phyloP scores from a whole-genome alignment of 2,888 invertebrate species.

The Hydrotaea cyrtoneurina region DNA sequence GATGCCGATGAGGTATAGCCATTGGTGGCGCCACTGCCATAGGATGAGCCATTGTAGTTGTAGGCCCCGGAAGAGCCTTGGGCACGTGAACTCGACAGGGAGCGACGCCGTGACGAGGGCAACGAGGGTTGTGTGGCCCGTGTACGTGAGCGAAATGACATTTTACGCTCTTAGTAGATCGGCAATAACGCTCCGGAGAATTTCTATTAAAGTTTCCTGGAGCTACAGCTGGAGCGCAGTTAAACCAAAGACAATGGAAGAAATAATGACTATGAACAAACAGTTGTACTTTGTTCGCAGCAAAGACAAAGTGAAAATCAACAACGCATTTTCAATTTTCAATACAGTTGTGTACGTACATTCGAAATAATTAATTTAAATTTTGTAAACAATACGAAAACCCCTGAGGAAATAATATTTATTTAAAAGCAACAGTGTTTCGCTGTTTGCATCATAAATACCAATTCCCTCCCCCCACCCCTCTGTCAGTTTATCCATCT shows the following conservation, averaged over 20 bases:
- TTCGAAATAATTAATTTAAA: neutral
- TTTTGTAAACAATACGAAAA: slow-evolving; percentile 13
- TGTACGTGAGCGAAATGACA: slow-evolving; percentile 81
- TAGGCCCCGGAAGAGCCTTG: slow-evolving; percentile 69
- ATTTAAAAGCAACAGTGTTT: slow-evolving; percentile 1
- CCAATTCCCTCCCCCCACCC: neutral
- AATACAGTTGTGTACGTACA: neutral
- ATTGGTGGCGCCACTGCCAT: slow-evolving; percentile 66
- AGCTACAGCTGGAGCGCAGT: neutral
- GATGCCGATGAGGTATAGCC: slow-evolving; percentile 68
- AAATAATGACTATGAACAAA: too few species aligned
- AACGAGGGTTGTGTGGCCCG: slow-evolving; percentile 78
- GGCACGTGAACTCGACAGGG: slow-evolving; percentile 82
- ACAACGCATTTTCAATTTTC: slow-evolving; percentile 55
- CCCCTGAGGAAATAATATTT: slow-evolving; percentile 11
- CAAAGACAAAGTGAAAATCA: neutral
- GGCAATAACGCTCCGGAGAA: too few species aligned
- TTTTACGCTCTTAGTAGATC: slow-evolving; percentile 68
- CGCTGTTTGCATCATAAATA: neutral
- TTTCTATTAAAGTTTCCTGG: too few species aligned
- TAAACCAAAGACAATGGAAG: neutral
- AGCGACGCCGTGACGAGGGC: slow-evolving; percentile 81
- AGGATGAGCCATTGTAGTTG: slow-evolving; percentile 71
- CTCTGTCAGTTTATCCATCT: too few species aligned
- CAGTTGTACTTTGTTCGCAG: too few species aligned